A percentile compares a stretch with the other conserved stretches of the same genome.
These are phyloP conservation scores for Sebastes hubbsi DNA, from an alignment of 2,797 vertebrate genomes.

Conservation along the genomic window DNA sequence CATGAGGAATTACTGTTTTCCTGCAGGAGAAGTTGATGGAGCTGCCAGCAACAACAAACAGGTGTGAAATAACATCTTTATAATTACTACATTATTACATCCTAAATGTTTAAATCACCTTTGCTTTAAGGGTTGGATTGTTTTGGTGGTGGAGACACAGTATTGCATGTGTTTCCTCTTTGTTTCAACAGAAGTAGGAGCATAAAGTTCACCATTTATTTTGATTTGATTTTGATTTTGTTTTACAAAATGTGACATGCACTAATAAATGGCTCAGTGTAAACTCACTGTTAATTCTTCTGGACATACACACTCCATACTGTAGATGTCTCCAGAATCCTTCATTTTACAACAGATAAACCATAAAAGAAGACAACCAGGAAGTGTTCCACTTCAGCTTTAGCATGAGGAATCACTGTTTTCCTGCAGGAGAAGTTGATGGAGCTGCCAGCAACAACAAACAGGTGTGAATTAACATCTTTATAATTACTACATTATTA, in stretches of 20 bases:
- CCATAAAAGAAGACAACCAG: conserved; percentile 48
- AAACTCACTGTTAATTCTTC: background rate
- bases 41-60: background rate
- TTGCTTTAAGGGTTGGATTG: background rate
- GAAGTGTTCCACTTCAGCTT: conserved; percentile 24
- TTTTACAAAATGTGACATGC: background rate
- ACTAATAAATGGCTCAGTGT: no score
- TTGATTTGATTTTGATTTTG: no score
- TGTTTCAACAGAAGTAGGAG: background rate
- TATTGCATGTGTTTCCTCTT: background rate
- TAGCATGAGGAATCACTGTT: background rate
- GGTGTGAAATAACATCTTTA: background rate
- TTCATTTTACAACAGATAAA: background rate
- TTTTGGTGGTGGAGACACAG: background rate
- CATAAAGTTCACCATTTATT: no score
- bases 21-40: background rate
- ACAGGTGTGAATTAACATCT: background rate
- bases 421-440: background rate
- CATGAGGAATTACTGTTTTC: background rate
- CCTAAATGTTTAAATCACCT: background rate
- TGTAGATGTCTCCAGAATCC: conserved; percentile 59
- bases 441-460: background rate
- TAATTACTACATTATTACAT: no score
- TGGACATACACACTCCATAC: conserved; percentile 34
- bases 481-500: no score